Evolutionary conservation across 2,113 vertebrate species (phyloP).

Genomic region (Hemicordylus capensis): DNA sequence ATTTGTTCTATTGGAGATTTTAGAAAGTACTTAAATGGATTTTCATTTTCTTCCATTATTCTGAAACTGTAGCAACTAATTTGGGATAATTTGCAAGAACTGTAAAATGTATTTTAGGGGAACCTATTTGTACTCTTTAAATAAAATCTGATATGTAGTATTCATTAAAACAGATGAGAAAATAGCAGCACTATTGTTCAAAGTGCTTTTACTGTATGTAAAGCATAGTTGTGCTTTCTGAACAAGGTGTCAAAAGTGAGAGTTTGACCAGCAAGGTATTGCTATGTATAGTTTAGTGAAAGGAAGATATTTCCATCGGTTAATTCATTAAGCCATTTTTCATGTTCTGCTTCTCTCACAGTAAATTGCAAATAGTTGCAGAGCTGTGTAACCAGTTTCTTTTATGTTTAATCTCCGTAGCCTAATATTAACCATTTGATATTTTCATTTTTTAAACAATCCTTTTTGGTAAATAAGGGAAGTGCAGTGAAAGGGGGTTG

Average conservation of each 20-base stretch:
- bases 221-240: conserved; percentile 16
- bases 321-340: not conserved
- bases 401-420: not conserved
- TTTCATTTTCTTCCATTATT: conserved; percentile 58
- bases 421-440: conserved; percentile 4
- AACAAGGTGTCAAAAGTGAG: conserved; percentile 4
- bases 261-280: conserved; percentile 21
- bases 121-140: conserved; percentile 59
- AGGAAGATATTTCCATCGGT: not conserved
- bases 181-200: conserved; percentile 44
- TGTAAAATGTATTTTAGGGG: conserved; percentile 57
- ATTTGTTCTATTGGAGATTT: conserved; percentile 64
- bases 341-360: not conserved
- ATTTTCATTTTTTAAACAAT: not conserved
- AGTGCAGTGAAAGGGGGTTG: not conserved
- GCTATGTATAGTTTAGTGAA: conserved; percentile 5
- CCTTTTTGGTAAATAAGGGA: not conserved
- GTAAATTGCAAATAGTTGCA: not conserved
- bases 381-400: conserved; percentile 1
- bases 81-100: conserved; percentile 63
- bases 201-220: conserved; percentile 30
- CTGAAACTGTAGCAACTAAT: conserved; percentile 56
- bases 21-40: conserved; percentile 59
- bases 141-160: conserved; percentile 50
- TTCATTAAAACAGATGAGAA: conserved; percentile 57